Base-by-base conservation (phyloP, 2,888 invertebrate genomes). In the Serripes groenlandicus region DNA sequence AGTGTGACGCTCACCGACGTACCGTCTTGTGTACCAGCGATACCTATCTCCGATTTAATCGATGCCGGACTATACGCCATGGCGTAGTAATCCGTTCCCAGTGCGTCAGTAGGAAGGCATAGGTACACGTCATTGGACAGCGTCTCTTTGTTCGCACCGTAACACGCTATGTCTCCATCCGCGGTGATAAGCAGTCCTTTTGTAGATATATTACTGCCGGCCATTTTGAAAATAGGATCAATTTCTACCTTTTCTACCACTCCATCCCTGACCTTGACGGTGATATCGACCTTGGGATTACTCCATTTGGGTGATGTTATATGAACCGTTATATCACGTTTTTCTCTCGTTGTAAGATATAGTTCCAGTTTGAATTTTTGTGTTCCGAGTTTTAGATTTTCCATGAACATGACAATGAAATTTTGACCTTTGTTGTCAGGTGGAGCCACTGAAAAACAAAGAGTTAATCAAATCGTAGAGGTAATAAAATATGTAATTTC, bases 391-490 rank as follows among this genome's bases (percentile, higher is more conserved):
- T 86, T 75, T 21, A 77, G 54, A 62, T 90, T 90, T 74, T 90
- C 88, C 89, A 89, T 90, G 30, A 85, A 90, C 74, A 86, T 88
- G 1, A 90, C 64, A 18, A 89, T 78, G 68, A 89, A 90, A 68
- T 89, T 88, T 1, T 74, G 69, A 5, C 90, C 90, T 74, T 79
- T 82, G 77, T 89, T 88, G 79, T 89, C 88, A 23, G 89, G 89
- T 30, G 86, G 86, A 23, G 79, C 35, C 3, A 71, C 71, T 71
- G 71, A 34, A 62, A 62, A 32, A 28, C n/a, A 54, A 23, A 5
- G 54, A 15, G 7, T 5, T 54, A n/a, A 42, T 42, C 42, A 42
- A 42, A 11, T 11, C 42, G 18, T 42, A 42, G 18, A 15, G 54
- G 54, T 23, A 56, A 26, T n/a, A 56, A 5, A 49, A 49, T 21